Evolutionary conservation across 2,797 vertebrate species (phyloP), one percentile per base, ranked within the genome.

Genomic region (Sebastes trivittatus): DNA sequence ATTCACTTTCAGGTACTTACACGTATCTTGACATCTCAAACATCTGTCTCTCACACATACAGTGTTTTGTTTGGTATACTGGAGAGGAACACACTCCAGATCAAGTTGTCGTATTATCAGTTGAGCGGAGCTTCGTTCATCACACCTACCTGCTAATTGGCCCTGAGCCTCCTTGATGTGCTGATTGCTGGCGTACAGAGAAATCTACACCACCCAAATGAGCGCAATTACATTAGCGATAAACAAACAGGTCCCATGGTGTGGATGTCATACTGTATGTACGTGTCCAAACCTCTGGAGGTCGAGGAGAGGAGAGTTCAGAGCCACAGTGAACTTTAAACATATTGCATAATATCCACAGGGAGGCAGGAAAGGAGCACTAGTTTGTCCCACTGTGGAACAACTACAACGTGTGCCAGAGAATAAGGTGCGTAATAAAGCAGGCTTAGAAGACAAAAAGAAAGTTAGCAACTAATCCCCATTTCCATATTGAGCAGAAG

Each of bases 301-400:
- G 54, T 72, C n/a, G 5, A 63, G 11, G 14, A 64, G 9, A 46
- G 11, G 7, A 20, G 38, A 46, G 67, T 22, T 82, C 8, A 46
- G 34, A 76, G 42, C 10, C 6, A 23, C 58, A 18, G 25, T 20
- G 62, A 83, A 63, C 32, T 52, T 8, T 13, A 7, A 75, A 64
- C 34, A 65, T 68, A 36, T 29, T 68, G 29, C 59, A 70, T n/a
- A 67, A n/a, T 58, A 72, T 86, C 89, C 89, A 88, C 83, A 80
- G 80, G 85, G 87, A 86, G 92, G 89, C 82, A 80, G 83, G 36
- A 84, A 83, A 88, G 77, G 30, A 81, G 62, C 54, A 77, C 11
- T 13, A 18, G 32, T 64, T 65, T 67, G 59, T 71, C 22, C 38
- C 9, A 6, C 14, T 71, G 70, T 60, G 52, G 11, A 34, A 38